Base-by-base conservation (phyloP, 1,140 invertebrate genomes). In the Caenorhabditis briggsae region DNA sequence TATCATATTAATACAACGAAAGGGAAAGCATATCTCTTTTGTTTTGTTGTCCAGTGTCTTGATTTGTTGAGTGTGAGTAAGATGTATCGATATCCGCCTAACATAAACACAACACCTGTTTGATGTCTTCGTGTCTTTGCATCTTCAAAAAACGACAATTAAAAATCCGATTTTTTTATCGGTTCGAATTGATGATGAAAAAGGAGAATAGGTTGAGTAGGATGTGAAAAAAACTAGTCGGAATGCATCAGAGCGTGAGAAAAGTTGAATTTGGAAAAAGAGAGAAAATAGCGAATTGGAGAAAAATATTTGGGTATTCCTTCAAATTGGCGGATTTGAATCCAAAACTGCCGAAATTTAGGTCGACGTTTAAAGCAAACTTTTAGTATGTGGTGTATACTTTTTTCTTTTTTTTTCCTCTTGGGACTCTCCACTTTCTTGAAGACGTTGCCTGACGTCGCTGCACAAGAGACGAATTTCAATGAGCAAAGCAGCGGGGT, bases 91-190 rank as follows among this genome's bases (percentile, higher is more conserved):
- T 70, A 70, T 70, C 64, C 64, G 33, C 33, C 61, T 33, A 70
- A 70, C 41, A 70, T 48, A 70, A 70, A 70, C 64, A 70, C 64
- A 70, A 70, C 64, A 70, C 64, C 33, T 70, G 64, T 41, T 64
- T 64, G 9, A 8, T 64, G 23, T 70, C 16, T 20, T 14, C n/a
- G 43, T 70, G 25, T 64, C 61, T 64, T 64, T 64, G 33, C n/a
- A 41, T 70, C 64, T 46, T 43, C 41, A n/a, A 70, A 70, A 48
- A 46, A 43, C 41, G 43, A 70, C 9, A 18, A 5, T n/a, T 64
- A 33, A 33, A 33, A 33, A 33, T 2, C 33, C 33, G 33, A 33
- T 9, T 58, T 58, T n/a, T 58, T n/a, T n/a, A n/a, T n/a, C 58
- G 58, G 58, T 61, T 70, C 64, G 18, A 70, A 46, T 25, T 43